phyloP scores from a whole-genome alignment of 2,797 vertebrate species.

The Notolabrus celidotus region DNA sequence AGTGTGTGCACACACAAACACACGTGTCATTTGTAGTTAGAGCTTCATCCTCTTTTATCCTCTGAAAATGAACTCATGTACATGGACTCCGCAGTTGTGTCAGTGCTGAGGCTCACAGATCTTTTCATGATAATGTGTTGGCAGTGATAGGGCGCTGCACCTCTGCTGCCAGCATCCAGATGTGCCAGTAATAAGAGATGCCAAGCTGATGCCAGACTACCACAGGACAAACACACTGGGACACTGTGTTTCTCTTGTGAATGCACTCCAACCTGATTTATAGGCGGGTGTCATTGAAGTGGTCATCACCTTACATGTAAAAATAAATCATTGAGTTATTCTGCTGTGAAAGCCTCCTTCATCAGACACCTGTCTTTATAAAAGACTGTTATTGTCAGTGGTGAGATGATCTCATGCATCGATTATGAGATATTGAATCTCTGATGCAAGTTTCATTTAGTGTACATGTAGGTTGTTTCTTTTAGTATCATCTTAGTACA shows the following conservation, averaged over 20 bases:
- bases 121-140: constrained; percentile 50
- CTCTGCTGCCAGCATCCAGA: constrained; percentile 52
- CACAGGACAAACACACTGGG: constrained; percentile 33
- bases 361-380: too few species aligned
- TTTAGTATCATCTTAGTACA: too few species aligned
- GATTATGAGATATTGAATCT: too few species aligned
- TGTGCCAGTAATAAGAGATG: constrained; percentile 60
- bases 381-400: too few species aligned
- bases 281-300: constrained; percentile 5
- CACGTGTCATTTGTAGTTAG: constrained; percentile 7
- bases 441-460: too few species aligned
- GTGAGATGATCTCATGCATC: too few species aligned
- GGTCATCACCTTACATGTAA: constrained; percentile 20
- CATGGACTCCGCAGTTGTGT: constrained; percentile 11
- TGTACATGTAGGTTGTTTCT: neutral
- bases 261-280: constrained; percentile 26
- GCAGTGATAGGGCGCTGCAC: neutral
- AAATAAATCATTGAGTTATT: constrained; percentile 5
- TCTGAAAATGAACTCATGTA: constrained; percentile 17
- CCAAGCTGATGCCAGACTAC: constrained; percentile 54
- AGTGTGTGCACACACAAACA: neutral
- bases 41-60: constrained; percentile 25
- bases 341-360: neutral
- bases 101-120: constrained; percentile 42
- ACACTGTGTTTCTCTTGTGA: constrained; percentile 34